Percentiles rank a stretch among this genome's conserved stretches.
Conservation (phyloP, 2,797 vertebrate species). For the Mus spretus region DNA sequence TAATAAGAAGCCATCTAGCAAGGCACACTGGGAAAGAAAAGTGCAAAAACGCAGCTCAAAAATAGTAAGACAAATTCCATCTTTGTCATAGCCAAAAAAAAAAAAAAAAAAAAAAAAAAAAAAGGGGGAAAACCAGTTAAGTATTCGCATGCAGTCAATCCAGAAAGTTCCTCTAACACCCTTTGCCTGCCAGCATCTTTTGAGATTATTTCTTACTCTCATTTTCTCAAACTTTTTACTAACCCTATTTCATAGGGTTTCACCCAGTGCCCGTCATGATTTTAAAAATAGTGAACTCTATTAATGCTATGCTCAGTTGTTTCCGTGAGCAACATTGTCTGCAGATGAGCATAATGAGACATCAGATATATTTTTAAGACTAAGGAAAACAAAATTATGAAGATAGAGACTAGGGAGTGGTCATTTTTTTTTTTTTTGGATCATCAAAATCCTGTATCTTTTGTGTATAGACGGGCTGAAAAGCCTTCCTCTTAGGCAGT, state of each 20-base stretch:
- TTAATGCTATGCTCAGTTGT: background rate
- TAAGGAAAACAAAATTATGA: slow-evolving; percentile 60
- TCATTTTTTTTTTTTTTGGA: slow-evolving; percentile 23
- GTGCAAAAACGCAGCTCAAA: slow-evolving; percentile 54
- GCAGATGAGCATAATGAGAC: background rate
- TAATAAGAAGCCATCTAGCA: slow-evolving; percentile 52
- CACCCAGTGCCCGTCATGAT: slow-evolving; percentile 32
- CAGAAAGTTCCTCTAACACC: slow-evolving; percentile 27
- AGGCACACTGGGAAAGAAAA: slow-evolving; percentile 65
- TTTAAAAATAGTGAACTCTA: slow-evolving; percentile 37
- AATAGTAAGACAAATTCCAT: slow-evolving; percentile 51
- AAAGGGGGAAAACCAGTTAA: background rate
- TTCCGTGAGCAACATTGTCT: slow-evolving; percentile 13
- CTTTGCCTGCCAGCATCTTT: slow-evolving; percentile 28
- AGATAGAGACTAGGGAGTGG: background rate
- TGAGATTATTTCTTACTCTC: slow-evolving; percentile 35
- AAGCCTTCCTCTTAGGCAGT: background rate
- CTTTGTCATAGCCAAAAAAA: background rate
- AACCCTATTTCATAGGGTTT: slow-evolving; percentile 33
- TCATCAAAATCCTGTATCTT: slow-evolving; percentile 31
- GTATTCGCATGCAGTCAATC: background rate
- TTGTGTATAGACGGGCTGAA: background rate
- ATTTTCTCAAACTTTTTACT: slow-evolving; percentile 41
- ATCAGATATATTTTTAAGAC: slow-evolving; percentile 25
- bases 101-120: background rate